These are phyloP conservation scores for Pseudochirops cupreus DNA, from an alignment of 2,797 vertebrate species.

Conservation along the genomic window DNA sequence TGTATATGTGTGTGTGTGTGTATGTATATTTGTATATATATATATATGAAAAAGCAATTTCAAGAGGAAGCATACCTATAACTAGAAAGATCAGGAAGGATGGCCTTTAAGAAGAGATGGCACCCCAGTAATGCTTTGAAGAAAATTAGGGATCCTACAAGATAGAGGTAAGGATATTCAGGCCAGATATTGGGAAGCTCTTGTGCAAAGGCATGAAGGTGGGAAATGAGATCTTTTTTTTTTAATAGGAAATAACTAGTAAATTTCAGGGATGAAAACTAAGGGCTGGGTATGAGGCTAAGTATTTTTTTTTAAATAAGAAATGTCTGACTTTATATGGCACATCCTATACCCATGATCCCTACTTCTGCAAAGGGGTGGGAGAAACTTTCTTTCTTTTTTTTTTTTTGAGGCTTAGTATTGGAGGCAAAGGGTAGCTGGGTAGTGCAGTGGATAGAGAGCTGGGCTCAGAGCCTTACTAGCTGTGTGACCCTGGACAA, in stretches of 20 bases:
- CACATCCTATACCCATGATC: too few species aligned
- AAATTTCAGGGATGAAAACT: neutral
- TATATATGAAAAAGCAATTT: neutral
- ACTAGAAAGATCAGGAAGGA: neutral
- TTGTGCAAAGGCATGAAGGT: neutral
- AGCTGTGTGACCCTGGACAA: neutral
- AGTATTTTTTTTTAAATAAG: too few species aligned
- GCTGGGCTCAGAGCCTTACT: neutral
- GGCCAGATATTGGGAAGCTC: neutral
- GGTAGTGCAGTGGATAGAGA: neutral
- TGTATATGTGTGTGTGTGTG: too few species aligned
- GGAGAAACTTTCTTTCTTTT: too few species aligned
- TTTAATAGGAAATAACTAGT: neutral
- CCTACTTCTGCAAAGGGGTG: too few species aligned
- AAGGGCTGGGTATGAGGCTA: neutral
- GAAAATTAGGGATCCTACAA: neutral
- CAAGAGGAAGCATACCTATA: neutral
- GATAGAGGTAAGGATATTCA: neutral
- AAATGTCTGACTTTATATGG: too few species aligned
- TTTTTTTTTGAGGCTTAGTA: neutral
- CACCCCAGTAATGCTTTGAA: neutral
- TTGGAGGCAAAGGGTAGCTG: neutral
- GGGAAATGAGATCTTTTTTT: neutral
- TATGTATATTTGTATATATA: too few species aligned
- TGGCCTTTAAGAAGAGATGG: neutral